Evolutionary conservation across 2,797 vertebrate genomes (phyloP).

Genomic region (Allobates femoralis): DNA sequence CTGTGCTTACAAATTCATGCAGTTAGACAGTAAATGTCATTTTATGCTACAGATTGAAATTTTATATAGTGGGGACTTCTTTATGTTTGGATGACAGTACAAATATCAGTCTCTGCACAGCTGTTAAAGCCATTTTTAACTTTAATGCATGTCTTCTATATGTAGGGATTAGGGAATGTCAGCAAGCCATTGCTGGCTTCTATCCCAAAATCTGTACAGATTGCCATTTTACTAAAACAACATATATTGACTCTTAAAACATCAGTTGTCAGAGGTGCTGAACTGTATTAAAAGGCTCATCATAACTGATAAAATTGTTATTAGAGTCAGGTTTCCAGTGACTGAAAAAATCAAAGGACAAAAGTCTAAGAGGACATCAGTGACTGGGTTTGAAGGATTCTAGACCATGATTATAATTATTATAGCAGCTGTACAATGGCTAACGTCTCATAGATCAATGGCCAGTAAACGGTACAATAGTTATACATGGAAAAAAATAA

Average conservation of each 20-base stretch:
- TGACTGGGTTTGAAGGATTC: not conserved
- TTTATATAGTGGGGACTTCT: not conserved
- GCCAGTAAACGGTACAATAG: not conserved
- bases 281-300: not conserved
- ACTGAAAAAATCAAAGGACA: not conserved
- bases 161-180: slow-evolving; percentile 5
- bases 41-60: no score
- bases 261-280: not conserved
- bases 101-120: slow-evolving; percentile 30
- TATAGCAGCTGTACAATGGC: not conserved
- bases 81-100: not conserved
- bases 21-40: not conserved
- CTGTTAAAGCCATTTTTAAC: slow-evolving; percentile 10
- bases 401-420: not conserved
- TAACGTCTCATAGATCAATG: not conserved
- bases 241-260: not conserved
- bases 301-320: not conserved
- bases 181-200: not conserved
- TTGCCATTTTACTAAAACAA: slow-evolving; percentile 35
- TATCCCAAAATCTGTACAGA: not conserved
- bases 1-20: not conserved
- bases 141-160: slow-evolving; percentile 14
- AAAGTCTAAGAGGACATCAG: not conserved
- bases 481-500: not conserved
- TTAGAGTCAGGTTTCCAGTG: not conserved